phyloP scores from a whole-genome alignment of 1,140 invertebrate genomes.

The Eumaeus atala region DNA sequence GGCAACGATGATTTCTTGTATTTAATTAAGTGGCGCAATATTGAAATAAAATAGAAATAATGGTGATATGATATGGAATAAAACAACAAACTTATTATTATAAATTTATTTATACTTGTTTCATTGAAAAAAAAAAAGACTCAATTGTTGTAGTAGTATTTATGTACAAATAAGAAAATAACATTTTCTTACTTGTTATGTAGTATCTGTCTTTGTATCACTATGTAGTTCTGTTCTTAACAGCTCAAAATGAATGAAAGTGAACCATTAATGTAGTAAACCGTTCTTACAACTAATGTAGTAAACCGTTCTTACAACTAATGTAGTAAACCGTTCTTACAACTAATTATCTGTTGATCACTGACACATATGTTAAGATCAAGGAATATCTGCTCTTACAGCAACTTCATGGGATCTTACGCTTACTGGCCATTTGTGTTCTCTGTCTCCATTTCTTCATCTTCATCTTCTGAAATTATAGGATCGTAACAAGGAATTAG shows the following conservation, averaged over 20 bases:
- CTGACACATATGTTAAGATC: not conserved
- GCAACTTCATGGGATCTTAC: slow-evolving; percentile 25
- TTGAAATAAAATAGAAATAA: slow-evolving; percentile 4
- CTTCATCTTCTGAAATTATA: slow-evolving; percentile 61
- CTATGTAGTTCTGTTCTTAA: slow-evolving; percentile 49
- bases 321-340: slow-evolving; percentile 8
- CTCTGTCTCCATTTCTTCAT: slow-evolving; percentile 68
- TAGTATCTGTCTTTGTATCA: slow-evolving; percentile 51
- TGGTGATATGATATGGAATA: too few species aligned
- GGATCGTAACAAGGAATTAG: slow-evolving; percentile 30
- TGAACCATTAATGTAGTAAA: slow-evolving; percentile 9
- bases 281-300: slow-evolving; percentile 3
- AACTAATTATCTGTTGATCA: slow-evolving; percentile 4
- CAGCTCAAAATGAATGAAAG: slow-evolving; percentile 48
- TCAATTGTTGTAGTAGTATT: too few species aligned
- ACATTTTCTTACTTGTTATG: slow-evolving; percentile 20
- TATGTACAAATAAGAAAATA: not conserved
- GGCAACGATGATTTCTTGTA: slow-evolving; percentile 53
- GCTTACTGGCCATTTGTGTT: slow-evolving; percentile 53
- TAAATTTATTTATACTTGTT: too few species aligned
- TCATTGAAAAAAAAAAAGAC: too few species aligned
- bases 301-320: slow-evolving; percentile 9
- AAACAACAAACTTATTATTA: too few species aligned
- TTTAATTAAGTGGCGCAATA: slow-evolving; percentile 25
- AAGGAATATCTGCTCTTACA: slow-evolving; percentile 45